Base-by-base conservation (phyloP, 2,113 vertebrate genomes). In the Australoheros scitulus region DNA sequence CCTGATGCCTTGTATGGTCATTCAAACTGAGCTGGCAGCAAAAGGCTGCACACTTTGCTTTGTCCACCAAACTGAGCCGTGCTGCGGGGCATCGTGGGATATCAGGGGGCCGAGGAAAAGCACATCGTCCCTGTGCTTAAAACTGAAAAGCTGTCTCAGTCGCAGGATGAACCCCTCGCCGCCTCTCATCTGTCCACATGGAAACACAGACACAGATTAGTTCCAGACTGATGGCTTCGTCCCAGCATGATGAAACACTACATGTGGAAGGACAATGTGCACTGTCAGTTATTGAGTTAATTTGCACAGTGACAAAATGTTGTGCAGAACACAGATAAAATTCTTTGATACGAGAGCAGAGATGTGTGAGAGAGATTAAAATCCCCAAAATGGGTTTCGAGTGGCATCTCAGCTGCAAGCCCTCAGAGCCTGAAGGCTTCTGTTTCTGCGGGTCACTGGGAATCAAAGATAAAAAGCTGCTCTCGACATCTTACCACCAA, bases 1-100 rank as follows among this genome's bases (percentile, higher is more conserved):
- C 80, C 78, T 5, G 50, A 74, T 20, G 70, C 88, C 90, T 91
- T 91, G 83, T 92, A 91, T 81, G 90, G 91, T 84, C 87, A 90
- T 80, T 85, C 13, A 74, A 20, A 78, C 61, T 8, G 87, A 58
- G 76, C 63, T 65, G 86, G 81, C 76, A 87, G 79, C 57, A 57
- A 47, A 64, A 65, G 80, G 81, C 77, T 77, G 38, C 50, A 61
- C 43, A 58, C 83, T 68, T 74, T 1, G 75, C 36, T 72, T 36
- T 76, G 83, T 79, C 86, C 65, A 79, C 61, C 38, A 36, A 88
- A 80, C 64, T 61, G 43, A 77, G 72, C 17, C 59, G 15, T 18
- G 57, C 57, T 63, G 22, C 5, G 75, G 29, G 59, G 75, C 76
- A 85, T 88, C 65, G 17, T 43, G 74, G 90, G 84, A 77, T 22